Base-by-base conservation (phyloP, 2,113 vertebrate species). In the Myotis yumanensis region DNA sequence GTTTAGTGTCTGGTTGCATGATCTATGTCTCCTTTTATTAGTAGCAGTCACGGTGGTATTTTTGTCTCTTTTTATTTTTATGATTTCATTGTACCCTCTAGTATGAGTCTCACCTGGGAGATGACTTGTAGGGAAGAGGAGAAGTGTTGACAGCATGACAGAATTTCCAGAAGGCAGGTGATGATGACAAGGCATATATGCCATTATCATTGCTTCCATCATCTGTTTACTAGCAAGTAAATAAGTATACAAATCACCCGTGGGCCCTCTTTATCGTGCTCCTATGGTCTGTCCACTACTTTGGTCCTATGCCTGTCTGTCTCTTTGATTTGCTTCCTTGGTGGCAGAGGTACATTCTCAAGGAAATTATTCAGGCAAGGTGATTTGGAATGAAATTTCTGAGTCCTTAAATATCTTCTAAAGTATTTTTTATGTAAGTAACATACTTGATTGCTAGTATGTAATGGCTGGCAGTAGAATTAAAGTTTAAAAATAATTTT, bases 401-500 rank as follows among this genome's bases (percentile, higher is more conserved):
- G 51, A 71, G 35, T 51, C 30, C 30, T 86, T 77, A 57, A 12
- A 20, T 66, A 5, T 64, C 52, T 86, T 43, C 43, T 72, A 77
- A 88, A 76, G 11, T 84, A 88, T 85, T 84, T 84, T 54, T 77
- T 64, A 77, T 51, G 82, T 75, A 51, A 43, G 52, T 80, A 22
- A 64, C 8, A 71, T 82, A 81, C 22, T 86, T 72, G 37, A 77
- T 69, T 85, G 30, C 6, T 54, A 75, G 25, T 35, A 40, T 69
- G 18, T 46, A 64, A 75, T 85, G n/a, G 10, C 73, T 93, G 25
- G 9, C 68, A 89, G 73, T 62, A 90, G 43, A 91, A 81, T 85
- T 85, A 66, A 71, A 75, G 23, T 71, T 76, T 91, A 72, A 90
- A 86, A 89, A 57, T 52, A 12, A 64, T 62, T 79, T 85, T 85